These are phyloP conservation scores for Drosophila malerkotliana DNA, from an alignment of 1,140 invertebrate species.

Conservation along the genomic window DNA sequence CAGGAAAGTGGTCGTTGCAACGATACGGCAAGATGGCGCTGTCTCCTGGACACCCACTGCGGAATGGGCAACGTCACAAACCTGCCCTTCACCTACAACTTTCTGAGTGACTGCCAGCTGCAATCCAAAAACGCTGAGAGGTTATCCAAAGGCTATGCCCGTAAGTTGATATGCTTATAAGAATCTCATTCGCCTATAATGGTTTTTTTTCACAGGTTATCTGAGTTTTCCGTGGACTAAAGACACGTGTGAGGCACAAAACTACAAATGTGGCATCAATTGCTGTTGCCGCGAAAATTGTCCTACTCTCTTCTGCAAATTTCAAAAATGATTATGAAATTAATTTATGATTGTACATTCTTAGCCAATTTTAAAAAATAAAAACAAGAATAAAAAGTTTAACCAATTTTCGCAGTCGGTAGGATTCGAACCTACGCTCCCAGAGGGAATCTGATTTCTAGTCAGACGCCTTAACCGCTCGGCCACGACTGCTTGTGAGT, in stretches of 20 bases:
- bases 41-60: slow-evolving; percentile 35
- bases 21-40: not conserved
- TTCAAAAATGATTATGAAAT: slow-evolving; percentile 9
- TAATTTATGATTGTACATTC: not conserved
- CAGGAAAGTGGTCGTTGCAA: not conserved
- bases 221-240: not conserved
- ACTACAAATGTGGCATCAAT: slow-evolving; percentile 23
- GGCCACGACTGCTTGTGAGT: slow-evolving; percentile 88
- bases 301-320: slow-evolving; percentile 22
- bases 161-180: not conserved
- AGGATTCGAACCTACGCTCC: slow-evolving; percentile 94
- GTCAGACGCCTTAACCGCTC: slow-evolving; percentile 94
- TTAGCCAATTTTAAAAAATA: no score
- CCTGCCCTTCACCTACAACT: not conserved
- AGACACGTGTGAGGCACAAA: slow-evolving; percentile 1
- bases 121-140: not conserved
- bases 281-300: slow-evolving; percentile 43
- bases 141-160: not conserved
- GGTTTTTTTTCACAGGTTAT: slow-evolving; percentile 4
- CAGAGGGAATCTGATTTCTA: slow-evolving; percentile 94
- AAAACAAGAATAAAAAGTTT: not conserved
- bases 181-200: not conserved
- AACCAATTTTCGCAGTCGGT: slow-evolving; percentile 87
- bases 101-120: not conserved
- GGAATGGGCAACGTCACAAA: not conserved